Evolutionary conservation across 1,140 invertebrate genomes (phyloP).

Genomic region (Chironomus tepperi): DNA sequence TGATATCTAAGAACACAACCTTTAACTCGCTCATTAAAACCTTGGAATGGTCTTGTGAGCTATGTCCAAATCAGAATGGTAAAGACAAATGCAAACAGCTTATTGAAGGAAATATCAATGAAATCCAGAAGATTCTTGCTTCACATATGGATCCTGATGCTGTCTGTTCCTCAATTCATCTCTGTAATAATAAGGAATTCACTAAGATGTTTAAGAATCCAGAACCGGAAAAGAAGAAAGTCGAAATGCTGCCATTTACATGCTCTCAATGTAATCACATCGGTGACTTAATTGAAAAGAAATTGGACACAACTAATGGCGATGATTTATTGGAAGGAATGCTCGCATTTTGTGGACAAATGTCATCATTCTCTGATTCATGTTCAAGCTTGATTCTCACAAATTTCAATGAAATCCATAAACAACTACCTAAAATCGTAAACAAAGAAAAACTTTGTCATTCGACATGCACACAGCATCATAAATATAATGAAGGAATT

Average conservation of each 20-base stretch:
- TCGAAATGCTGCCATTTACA: constrained; percentile 26
- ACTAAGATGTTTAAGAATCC: constrained; percentile 53
- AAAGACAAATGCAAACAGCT: constrained; percentile 67
- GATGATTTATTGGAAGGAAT: constrained; percentile 49
- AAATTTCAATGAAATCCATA: constrained; percentile 60
- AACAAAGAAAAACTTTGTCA: constrained; percentile 58
- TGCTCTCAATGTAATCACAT: constrained; percentile 50
- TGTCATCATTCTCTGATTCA: constrained; percentile 66
- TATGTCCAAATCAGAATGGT: constrained; percentile 70
- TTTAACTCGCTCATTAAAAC: constrained; percentile 77
- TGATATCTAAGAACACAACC: constrained; percentile 78
- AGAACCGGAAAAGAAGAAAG: not conserved
- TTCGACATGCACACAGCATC: constrained; percentile 55
- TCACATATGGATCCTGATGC: constrained; percentile 73
- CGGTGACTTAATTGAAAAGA: constrained; percentile 44
- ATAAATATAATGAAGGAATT: constrained; percentile 47
- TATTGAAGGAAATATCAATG: constrained; percentile 77
- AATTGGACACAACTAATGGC: constrained; percentile 45
- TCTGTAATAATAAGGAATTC: constrained; percentile 70
- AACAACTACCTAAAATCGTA: constrained; percentile 51
- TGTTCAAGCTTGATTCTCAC: constrained; percentile 62
- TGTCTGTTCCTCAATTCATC: constrained; percentile 77
- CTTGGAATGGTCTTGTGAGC: constrained; percentile 77
- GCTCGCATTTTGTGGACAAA: constrained; percentile 51
- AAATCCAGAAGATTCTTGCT: constrained; percentile 74